Conservation (phyloP, 2,888 invertebrate species). For the Cantharis flavilabris region DNA sequence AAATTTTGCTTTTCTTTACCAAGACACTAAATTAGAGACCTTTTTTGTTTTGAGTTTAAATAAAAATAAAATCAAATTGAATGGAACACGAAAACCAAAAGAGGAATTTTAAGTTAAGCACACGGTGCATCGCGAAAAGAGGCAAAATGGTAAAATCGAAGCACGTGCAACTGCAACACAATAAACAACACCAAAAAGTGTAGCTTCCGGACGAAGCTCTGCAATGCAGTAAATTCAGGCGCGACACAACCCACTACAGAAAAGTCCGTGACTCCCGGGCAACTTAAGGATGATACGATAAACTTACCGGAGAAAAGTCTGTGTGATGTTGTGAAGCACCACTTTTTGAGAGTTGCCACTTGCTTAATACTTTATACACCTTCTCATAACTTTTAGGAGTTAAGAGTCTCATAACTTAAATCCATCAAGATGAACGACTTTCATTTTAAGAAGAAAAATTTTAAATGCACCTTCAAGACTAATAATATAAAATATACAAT, state of each 20-base stretch:
- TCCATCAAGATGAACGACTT: constrained; percentile 25
- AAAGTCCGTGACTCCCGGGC: constrained; percentile 26
- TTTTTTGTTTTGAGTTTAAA: background rate
- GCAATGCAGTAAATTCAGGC: constrained; percentile 40
- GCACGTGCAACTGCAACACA: constrained; percentile 31
- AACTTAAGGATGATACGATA: constrained; percentile 21
- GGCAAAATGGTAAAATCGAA: background rate
- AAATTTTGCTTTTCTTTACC: background rate
- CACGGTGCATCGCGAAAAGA: background rate
- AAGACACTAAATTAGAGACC: background rate
- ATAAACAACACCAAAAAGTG: constrained; percentile 32
- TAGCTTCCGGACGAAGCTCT: constrained; percentile 39
- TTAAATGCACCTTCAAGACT: background rate
- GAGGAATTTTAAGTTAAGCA: background rate
- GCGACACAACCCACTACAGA: constrained; percentile 38
- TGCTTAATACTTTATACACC: constrained; percentile 29
- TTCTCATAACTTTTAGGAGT: constrained; percentile 26
- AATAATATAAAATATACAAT: background rate
- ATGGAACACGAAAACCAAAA: background rate
- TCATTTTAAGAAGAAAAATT: constrained; percentile 15
- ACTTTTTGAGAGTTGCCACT: constrained; percentile 26
- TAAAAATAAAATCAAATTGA: background rate
- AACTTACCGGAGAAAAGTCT: constrained; percentile 12
- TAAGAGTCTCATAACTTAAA: constrained; percentile 30
- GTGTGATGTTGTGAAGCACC: constrained; percentile 21